Base-by-base conservation (phyloP, 92 coral and sea anemone species). In the Epizoanthus illoricatus region DNA sequence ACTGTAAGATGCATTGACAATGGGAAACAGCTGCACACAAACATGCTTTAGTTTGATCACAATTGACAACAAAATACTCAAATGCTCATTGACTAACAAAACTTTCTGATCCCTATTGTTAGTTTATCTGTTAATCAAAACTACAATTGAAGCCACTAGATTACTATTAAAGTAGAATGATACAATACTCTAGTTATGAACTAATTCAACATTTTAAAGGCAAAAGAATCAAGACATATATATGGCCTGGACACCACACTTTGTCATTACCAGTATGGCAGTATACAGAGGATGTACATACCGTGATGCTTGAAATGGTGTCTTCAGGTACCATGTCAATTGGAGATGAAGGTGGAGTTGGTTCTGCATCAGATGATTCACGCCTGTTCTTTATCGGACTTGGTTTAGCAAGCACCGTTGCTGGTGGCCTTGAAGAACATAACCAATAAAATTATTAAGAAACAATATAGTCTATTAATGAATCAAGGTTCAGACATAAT, bases 291-390 rank as follows among this genome's bases (percentile, higher is more conserved):
- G 21, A 78, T 69, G 45, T 15, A 84, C 98, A 91, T 90, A 96
- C 99, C 75, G 99, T 96, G 23, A 96, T 96, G 71, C 91, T 96
- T 79, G 99, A 93, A 76, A 88, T 91, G 28, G 85, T 89, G 55
- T 96, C 92, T 24, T 96, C 98, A 58, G 94, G 94, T 64, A 62
- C 68, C 67, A 87, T 84, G 76, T 87, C 92, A 19, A 86, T 85
- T 36, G 99, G 99, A 13, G 99, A 96, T 10, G 91, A 89, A 16
- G 99, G 99, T 61, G 99, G 99, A 5, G 99, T 89, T 17, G 97
- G 99, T 76, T 96, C 99, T 41, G 92, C 95, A 62, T 96, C 99
- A 69, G 98, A 93, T 5, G 94, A 92, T 42, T 96, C 99, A 49
- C 92, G 87, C 60, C 94, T 94, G 72, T 83, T 90, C 49, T 90